phyloP scores from a whole-genome alignment of 2,113 vertebrate genomes.

The Cochlearius cochlearius region DNA sequence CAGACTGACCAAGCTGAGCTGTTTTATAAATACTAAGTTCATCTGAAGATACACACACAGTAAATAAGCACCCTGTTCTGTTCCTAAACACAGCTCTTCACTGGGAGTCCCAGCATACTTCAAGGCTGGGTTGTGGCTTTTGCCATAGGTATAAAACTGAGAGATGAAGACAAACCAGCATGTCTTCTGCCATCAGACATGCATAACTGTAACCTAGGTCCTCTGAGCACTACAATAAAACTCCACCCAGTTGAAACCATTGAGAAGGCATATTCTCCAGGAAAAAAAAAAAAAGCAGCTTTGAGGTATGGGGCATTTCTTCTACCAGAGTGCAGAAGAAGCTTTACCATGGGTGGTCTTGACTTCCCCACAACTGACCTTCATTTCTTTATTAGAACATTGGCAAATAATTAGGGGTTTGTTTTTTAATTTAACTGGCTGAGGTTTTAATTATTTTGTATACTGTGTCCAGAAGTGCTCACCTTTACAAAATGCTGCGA shows the following conservation, averaged over 20 bases:
- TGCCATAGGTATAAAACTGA: background rate
- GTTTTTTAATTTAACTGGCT: background rate
- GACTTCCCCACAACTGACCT: background rate
- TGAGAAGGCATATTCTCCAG: background rate
- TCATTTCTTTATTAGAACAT: background rate
- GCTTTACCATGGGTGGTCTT: background rate
- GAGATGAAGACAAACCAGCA: background rate
- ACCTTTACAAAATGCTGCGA: background rate
- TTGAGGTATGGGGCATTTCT: background rate
- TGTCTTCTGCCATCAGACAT: background rate
- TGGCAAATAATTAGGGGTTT: background rate
- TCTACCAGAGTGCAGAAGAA: background rate
- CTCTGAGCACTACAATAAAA: background rate
- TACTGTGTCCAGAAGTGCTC: background rate
- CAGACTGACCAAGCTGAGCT: background rate
- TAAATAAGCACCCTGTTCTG: background rate
- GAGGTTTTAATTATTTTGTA: background rate
- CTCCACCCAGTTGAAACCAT: background rate
- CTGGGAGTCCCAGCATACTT: background rate
- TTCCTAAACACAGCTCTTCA: background rate
- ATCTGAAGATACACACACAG: background rate
- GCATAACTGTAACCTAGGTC: background rate
- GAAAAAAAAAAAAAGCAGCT: background rate
- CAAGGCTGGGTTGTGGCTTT: background rate
- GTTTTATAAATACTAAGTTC: background rate